Conservation (phyloP, 2,888 invertebrate genomes). For the Nomada fucata region DNA sequence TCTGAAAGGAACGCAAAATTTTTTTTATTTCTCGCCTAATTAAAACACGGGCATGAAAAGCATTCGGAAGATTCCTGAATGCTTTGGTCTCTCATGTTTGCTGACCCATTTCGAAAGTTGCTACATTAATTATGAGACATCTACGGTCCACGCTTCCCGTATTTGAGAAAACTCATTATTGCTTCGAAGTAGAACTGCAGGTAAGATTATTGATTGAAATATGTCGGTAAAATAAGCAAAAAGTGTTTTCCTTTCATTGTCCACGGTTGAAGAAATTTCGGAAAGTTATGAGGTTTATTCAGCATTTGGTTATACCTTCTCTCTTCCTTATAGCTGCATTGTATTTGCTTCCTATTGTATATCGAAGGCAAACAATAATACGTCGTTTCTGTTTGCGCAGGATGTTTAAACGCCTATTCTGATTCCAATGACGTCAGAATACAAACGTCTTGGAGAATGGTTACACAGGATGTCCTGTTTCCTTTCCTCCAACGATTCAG, state of each 20-base stretch:
- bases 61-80: background rate
- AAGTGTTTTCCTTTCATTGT: background rate
- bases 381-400: background rate
- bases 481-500: background rate
- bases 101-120: background rate
- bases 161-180: background rate
- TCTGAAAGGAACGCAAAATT: background rate
- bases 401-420: slow-evolving; percentile 21
- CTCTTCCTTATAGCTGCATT: background rate
- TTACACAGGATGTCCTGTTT: background rate
- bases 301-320: background rate
- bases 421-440: background rate
- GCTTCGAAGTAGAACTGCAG: background rate
- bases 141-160: background rate
- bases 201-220: too few species aligned
- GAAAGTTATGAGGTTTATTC: slow-evolving; percentile 6
- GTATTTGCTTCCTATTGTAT: slow-evolving; percentile 9
- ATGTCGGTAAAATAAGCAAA: too few species aligned
- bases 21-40: background rate
- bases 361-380: slow-evolving; percentile 10
- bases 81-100: background rate
- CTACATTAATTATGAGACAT: background rate
- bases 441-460: background rate
- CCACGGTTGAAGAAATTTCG: background rate
- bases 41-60: background rate